Evolutionary conservation across 2,113 vertebrate species (phyloP), one percentile per base, ranked within the genome.

Genomic region (Myanophis thanlyinensis): DNA sequence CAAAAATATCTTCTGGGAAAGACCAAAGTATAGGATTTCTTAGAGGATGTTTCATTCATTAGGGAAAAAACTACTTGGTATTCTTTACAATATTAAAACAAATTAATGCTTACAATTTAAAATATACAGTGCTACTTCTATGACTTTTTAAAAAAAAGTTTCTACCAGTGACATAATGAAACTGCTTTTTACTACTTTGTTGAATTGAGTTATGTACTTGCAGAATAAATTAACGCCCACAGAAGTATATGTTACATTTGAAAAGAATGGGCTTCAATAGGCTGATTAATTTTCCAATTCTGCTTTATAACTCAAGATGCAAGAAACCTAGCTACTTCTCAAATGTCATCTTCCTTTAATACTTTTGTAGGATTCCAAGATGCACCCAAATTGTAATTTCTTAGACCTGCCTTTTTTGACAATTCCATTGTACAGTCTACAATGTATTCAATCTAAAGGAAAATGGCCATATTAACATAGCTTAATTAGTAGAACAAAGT

Each of bases 281-380:
- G 67, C 97, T 94, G 98, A 96, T 90, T 96, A 73, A 97, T 92
- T 87, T 89, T 90, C 67, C 96, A 97, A 91, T 98, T 98, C 89
- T 97, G 90, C n/a, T 52, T 95, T 97, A 97, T 90, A 53, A 96
- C 94, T 30, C 89, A 94, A 46, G 85, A 86, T 0, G 48, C 95
- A 80, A 94, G 95, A 46, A 95, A 91, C 47, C 95, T 96, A 88
- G 47, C 54, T 93, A 95, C 93, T 85, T 91, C 93, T 89, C 89
- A 93, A 51, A 91, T 93, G 23, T 62, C 62, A 90, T 91, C 93
- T 89, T 94, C 91, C 44, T 94, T 93, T 87, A 97, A 89, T 10
- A 96, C 90, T 96, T 47, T 53, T 62, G 94, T 53, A 97, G 89
- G 92, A 88, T 30, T 84, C 90, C 89, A 87, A 97, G 93, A 52